phyloP scores from a whole-genome alignment of 2,113 vertebrate species.

The Caretta caretta region DNA sequence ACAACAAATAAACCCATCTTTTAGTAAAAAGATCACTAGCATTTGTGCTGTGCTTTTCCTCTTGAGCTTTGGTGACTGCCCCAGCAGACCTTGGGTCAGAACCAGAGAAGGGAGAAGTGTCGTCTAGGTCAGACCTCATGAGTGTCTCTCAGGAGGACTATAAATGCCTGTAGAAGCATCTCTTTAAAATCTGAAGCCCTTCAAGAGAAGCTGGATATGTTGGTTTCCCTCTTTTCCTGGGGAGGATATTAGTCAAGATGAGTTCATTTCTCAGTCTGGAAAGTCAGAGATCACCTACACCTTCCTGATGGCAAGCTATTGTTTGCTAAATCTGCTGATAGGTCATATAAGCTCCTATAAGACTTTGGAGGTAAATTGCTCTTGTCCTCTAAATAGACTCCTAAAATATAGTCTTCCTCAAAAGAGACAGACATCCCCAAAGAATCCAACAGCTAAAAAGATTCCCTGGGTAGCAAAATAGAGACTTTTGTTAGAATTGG shows the following conservation, averaged over 20 bases:
- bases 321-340: no score
- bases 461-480: background rate
- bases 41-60: background rate
- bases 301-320: no score
- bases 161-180: background rate
- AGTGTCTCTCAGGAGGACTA: background rate
- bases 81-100: background rate
- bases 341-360: background rate
- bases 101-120: background rate
- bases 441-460: background rate
- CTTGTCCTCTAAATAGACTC: background rate
- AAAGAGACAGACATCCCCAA: background rate
- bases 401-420: background rate
- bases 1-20: background rate
- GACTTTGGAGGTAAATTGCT: background rate
- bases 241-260: background rate
- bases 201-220: background rate
- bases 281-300: no score
- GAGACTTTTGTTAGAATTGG: background rate
- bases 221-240: background rate
- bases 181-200: background rate
- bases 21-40: background rate
- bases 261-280: background rate
- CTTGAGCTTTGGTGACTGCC: background rate
- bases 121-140: background rate